Evolutionary conservation across 2,888 invertebrate species (phyloP).

Genomic region (Melanostoma scalare): DNA sequence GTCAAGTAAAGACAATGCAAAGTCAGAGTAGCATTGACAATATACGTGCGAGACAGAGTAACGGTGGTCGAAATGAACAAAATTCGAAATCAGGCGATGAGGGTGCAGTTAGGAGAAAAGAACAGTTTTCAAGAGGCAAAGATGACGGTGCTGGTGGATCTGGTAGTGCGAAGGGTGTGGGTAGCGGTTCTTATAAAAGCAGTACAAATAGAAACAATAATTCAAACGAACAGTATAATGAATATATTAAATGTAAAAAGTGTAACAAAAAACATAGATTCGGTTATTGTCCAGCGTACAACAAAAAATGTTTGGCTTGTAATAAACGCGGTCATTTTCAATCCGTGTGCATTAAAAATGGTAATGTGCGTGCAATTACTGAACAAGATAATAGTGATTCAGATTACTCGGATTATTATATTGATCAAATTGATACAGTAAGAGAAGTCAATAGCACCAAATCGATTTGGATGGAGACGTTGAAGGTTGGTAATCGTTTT

Average conservation of each 20-base stretch:
- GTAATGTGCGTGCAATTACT: constrained; percentile 6
- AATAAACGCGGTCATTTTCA: constrained; percentile 27
- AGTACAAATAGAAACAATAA: neutral
- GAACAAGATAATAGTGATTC: constrained; percentile 4
- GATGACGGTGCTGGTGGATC: no score
- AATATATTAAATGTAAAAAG: constrained; percentile 6
- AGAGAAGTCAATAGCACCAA: constrained; percentile 24
- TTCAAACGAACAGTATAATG: constrained; percentile 12
- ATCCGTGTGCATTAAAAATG: constrained; percentile 21
- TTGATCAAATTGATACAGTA: constrained; percentile 36
- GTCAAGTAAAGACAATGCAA: constrained; percentile 17
- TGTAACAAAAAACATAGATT: no score
- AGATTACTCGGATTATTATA: constrained; percentile 14
- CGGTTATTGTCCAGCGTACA: no score
- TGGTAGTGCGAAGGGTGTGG: no score
- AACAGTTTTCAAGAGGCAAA: no score
- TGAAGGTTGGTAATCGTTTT: constrained; percentile 17
- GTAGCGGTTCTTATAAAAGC: no score
- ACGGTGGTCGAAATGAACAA: neutral
- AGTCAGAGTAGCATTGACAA: constrained; percentile 17
- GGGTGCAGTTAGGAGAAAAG: constrained; percentile 11
- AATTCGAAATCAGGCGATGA: neutral
- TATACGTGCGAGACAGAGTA: neutral
- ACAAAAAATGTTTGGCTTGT: constrained; percentile 39
- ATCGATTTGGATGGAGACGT: constrained; percentile 23